Evolutionary conservation across 2,888 invertebrate species (phyloP).

Genomic region (Caenorhabditis macrosperma): DNA sequence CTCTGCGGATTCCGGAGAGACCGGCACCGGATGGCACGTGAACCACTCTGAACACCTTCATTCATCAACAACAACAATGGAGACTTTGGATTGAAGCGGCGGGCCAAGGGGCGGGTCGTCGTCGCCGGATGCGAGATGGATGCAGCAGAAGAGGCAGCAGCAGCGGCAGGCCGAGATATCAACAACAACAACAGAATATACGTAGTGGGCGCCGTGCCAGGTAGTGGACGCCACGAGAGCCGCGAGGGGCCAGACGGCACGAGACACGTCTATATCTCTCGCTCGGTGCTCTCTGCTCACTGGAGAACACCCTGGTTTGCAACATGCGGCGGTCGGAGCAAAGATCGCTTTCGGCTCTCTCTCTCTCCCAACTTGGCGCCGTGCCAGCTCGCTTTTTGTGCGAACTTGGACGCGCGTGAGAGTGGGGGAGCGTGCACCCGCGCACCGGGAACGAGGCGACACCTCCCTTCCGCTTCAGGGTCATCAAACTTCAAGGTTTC

Average conservation of each 20-base stretch:
- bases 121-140: slow-evolving; percentile 23
- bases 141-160: slow-evolving; percentile 1
- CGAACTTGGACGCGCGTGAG: slow-evolving; percentile 27
- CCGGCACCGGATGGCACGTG: slow-evolving; percentile 19
- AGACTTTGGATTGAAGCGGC: slow-evolving; percentile 33
- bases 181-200: slow-evolving; percentile 56
- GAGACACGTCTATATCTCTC: slow-evolving; percentile 13
- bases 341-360: slow-evolving; percentile 28
- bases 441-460: slow-evolving; percentile 51
- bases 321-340: slow-evolving; percentile 33
- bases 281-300: slow-evolving; percentile 21
- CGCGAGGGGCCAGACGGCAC: slow-evolving; percentile 11
- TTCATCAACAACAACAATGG: slow-evolving; percentile 51
- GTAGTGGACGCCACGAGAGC: slow-evolving; percentile 42
- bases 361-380: slow-evolving; percentile 13
- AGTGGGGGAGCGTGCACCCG: slow-evolving; percentile 10
- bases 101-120: slow-evolving; percentile 9
- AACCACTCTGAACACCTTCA: slow-evolving; percentile 35
- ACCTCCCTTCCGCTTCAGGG: slow-evolving; percentile 55
- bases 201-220: slow-evolving; percentile 46
- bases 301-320: slow-evolving; percentile 48
- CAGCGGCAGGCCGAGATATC: slow-evolving; percentile 27
- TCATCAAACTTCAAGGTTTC: slow-evolving; percentile 58
- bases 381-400: slow-evolving; percentile 14
- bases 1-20: not conserved